A percentile compares a stretch with the other conserved stretches of the same genome.
Evolutionary conservation across 2,888 invertebrate species (phyloP).

Genomic region (Pristionchus mayeri): DNA sequence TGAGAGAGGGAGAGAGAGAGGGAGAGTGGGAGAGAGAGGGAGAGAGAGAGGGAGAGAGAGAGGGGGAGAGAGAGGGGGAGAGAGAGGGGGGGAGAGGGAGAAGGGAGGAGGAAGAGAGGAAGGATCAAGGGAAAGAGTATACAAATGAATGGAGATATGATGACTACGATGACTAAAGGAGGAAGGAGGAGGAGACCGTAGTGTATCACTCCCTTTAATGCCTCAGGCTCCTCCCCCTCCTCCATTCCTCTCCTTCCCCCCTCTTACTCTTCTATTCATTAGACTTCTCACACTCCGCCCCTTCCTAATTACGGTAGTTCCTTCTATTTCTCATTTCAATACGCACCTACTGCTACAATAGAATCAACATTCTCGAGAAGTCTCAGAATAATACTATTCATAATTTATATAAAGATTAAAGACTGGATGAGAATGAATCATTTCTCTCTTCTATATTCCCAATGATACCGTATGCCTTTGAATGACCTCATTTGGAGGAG

Average conservation of each 20-base stretch:
- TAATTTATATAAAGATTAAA: too few relatives aligned
- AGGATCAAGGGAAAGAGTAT: background rate
- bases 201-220: slow-evolving; percentile 11
- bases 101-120: slow-evolving; percentile 1
- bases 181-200: background rate
- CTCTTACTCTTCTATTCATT: slow-evolving; percentile 15
- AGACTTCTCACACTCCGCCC: slow-evolving; percentile 20
- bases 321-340: background rate
- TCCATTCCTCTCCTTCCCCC: background rate
- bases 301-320: slow-evolving; percentile 24
- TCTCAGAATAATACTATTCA: too few relatives aligned
- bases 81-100: background rate
- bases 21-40: too few relatives aligned
- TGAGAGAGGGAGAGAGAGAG: background rate
- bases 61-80: too few relatives aligned
- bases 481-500: slow-evolving; percentile 1
- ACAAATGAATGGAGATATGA: background rate
- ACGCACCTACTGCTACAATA: too few relatives aligned
- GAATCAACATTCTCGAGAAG: too few relatives aligned
- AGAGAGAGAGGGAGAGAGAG: background rate
- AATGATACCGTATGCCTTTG: background rate
- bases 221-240: slow-evolving; percentile 5
- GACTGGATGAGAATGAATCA: too few relatives aligned
- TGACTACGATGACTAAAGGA: background rate
- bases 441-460: background rate